Evolutionary conservation across 2,113 vertebrate genomes (phyloP).

Genomic region (Clarias batrachus): DNA sequence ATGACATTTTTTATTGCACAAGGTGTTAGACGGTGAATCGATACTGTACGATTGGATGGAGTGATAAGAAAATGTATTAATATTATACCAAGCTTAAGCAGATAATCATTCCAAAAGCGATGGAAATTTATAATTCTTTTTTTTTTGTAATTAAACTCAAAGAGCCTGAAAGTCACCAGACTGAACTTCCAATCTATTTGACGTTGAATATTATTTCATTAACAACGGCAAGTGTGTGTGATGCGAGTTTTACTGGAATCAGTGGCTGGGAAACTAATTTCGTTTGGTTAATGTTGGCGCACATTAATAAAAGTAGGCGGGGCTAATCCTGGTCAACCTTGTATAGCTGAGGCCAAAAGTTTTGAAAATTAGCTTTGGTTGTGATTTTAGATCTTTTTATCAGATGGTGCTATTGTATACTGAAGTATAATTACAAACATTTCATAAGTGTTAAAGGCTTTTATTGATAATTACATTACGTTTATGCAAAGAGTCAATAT

Average conservation of each 20-base stretch:
- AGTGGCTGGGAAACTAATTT: neutral
- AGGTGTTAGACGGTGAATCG: neutral
- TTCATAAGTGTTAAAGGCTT: too few relatives aligned
- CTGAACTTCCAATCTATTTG: neutral
- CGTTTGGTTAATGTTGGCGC: neutral
- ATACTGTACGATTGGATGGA: neutral
- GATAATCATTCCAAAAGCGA: neutral
- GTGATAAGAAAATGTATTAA: neutral
- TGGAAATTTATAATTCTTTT: neutral
- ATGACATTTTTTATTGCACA: neutral
- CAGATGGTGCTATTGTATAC: too few relatives aligned
- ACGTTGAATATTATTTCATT: neutral
- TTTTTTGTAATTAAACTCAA: neutral
- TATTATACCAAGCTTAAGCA: neutral
- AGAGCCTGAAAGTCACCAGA: neutral
- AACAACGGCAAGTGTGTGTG: neutral
- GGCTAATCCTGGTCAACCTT: neutral
- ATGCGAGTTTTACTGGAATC: neutral
- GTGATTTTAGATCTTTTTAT: too few relatives aligned
- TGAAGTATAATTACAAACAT: too few relatives aligned
- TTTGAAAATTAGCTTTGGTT: too few relatives aligned
- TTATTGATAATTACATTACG: too few relatives aligned
- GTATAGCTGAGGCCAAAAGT: too few relatives aligned
- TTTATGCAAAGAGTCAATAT: too few relatives aligned
- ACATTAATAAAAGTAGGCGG: neutral